Evolutionary conservation across 2,888 invertebrate genomes (phyloP), one percentile per base, ranked within the genome.

Genomic region (Agrotis segetum): DNA sequence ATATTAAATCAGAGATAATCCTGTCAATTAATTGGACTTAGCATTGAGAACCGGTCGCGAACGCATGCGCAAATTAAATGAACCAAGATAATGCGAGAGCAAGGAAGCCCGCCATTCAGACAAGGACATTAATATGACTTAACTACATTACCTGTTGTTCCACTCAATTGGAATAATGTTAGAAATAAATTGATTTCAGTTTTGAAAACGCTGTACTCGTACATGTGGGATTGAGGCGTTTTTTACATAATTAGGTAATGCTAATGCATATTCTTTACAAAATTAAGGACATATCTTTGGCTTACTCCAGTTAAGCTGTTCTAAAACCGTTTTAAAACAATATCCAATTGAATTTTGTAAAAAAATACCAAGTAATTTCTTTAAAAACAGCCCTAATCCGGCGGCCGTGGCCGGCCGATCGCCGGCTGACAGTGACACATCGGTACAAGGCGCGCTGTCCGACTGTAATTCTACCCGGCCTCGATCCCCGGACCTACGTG

Each of bases 11-110:
- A 93, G 92, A 95, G 95, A 95, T 96, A 96, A 96, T 95, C 96
- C 94, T 93, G 94, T 95, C 96, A 95, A 96, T 96, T 96, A 96
- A 96, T 96, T 93, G 95, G 96, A 94, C 90, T 96, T 95, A 95
- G 91, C 92, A 94, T 92, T 92, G 92, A 92, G 91, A 95, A 94
- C 94, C 93, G 94, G 95, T 94, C 89, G 88, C 87, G 88, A 88
- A 89, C 92, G 95, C 95, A 92, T 94, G 95, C 95, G 94, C 92
- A 90, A 89, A 91, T 90, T 89, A 90, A 91, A 89, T 89, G 91
- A 89, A 85, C 88, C 90, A 89, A 92, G 93, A 92, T 93, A 90
- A 91, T 89, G 86, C 85, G 87, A 88, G 89, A 88, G 86, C 88
- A 87, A 90, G 89, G 86, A 90, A 88, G 87, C 89, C 81, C 85